Base-by-base conservation (phyloP, 1,140 invertebrate genomes). In the Heliconius eleuchia region DNA sequence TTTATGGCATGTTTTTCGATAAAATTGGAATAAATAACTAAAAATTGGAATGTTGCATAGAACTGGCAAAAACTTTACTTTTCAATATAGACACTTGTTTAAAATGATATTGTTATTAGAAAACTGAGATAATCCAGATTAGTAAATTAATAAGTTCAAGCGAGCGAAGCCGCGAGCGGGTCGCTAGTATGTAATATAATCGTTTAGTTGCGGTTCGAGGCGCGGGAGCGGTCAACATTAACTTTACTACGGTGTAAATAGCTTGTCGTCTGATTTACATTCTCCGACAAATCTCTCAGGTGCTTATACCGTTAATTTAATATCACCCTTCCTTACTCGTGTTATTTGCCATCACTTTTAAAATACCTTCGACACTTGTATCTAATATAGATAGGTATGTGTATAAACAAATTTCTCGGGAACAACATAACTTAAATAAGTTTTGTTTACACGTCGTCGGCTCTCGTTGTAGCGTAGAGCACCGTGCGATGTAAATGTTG, bases 401-500 rank as follows among this genome's bases (percentile, higher is more conserved):
- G n/a, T 66, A 30, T 13, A 30, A 27, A 2, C n/a, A 0, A 66
- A 66, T 66, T 66, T 66, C 60, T 66, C 23, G n/a, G 27, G 11
- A 66, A 66, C 27, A 66, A 66, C 1, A 11, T 30, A 66, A 66
- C 23, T 66, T 30, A 66, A 66, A 66, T 30, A 66, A 66, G 11
- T 66, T 23, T 60, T 60, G 55, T 23, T n/a, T 60, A 23, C 55
- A 6, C 7, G 8, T 16, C 8, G 8, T 8, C n/a, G 55, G 8
- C n/a, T n/a, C 3, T 2, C 7, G n/a, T 60, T 0, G n/a, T 16
- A 66, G 27, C 60, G 60, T 16, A 60, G 55, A 23, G 23, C 60
- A 11, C 60, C n/a, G 60, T 30, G 27, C 60, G 23, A 66, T 66
- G 60, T 66, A 66, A 57, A 66, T 30, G n/a, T 66, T 66, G 60